A percentile compares a stretch with the other conserved stretches of the same genome.
phyloP scores from a whole-genome alignment of 2,888 invertebrate genomes.

The Pinctada fucata region DNA sequence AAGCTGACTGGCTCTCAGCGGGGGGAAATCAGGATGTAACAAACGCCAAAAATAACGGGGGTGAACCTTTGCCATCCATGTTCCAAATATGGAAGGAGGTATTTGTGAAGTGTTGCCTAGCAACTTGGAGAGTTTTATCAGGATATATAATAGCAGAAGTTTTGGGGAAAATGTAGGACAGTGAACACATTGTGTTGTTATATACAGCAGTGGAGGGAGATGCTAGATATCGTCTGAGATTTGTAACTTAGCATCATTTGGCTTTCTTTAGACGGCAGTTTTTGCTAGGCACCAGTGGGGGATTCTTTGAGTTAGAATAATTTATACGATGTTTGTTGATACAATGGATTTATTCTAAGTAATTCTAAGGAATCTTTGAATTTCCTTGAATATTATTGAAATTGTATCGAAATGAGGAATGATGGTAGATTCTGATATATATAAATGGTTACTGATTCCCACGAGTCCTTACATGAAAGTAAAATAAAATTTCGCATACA shows the following conservation, averaged over 20 bases:
- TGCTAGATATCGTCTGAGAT: not conserved
- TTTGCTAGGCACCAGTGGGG: not conserved
- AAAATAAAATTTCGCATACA: no score
- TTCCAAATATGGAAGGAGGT: conserved; percentile 12
- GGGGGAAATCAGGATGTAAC: not conserved
- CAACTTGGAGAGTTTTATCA: conserved; percentile 5
- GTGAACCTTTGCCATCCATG: not conserved
- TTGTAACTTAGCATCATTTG: conserved; percentile 1
- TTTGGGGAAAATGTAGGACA: not conserved
- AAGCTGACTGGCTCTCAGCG: not conserved
- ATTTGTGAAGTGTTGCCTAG: conserved; percentile 9
- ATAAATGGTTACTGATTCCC: no score
- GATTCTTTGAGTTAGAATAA: no score
- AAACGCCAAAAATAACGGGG: conserved; percentile 4
- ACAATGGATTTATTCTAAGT: not conserved
- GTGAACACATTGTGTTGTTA: conserved; percentile 1
- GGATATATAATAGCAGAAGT: conserved; percentile 16
- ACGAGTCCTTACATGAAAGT: no score
- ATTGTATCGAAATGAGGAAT: no score
- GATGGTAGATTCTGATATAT: no score
- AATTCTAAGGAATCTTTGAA: conserved; percentile 3
- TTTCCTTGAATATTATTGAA: conserved; percentile 14
- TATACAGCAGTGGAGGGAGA: conserved; percentile 7
- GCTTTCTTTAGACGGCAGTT: not conserved
- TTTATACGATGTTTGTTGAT: not conserved